phyloP scores from a whole-genome alignment of 2,113 vertebrate species.

The Egretta garzetta region DNA sequence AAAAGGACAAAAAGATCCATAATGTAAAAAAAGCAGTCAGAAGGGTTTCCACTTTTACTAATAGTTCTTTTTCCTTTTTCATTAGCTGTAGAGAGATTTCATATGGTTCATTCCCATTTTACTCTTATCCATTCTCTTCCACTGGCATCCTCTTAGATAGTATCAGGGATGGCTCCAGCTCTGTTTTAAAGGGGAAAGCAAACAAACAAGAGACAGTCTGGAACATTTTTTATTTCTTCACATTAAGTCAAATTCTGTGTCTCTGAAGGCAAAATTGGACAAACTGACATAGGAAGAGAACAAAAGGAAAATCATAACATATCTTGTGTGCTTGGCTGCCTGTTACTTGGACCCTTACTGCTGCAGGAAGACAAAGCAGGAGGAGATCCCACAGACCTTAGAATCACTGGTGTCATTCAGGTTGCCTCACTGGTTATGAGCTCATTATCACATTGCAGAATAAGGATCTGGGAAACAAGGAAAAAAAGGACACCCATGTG shows the following conservation, averaged over 20 bases:
- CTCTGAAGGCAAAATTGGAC: not conserved
- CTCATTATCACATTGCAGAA: not conserved
- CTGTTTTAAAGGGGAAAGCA: not conserved
- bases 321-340: not conserved
- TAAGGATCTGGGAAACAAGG: not conserved
- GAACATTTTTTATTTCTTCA: not conserved
- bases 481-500: not conserved
- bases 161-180: not conserved
- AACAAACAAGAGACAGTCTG: not conserved
- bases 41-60: not conserved
- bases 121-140: not conserved
- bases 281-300: not conserved
- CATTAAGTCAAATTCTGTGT: not conserved
- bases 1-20: not conserved
- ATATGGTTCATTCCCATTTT: fast-evolving
- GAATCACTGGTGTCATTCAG: not conserved
- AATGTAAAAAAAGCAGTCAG: not conserved
- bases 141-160: not conserved
- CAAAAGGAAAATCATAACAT: not conserved
- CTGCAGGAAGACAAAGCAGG: not conserved
- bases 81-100: not conserved
- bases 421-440: not conserved
- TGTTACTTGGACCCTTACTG: not conserved
- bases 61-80: not conserved
- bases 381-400: not conserved